A percentile compares a stretch with the other conserved stretches of the same genome.
Conservation (phyloP, 2,113 vertebrate genomes). For the Pseudopipra pipra region DNA sequence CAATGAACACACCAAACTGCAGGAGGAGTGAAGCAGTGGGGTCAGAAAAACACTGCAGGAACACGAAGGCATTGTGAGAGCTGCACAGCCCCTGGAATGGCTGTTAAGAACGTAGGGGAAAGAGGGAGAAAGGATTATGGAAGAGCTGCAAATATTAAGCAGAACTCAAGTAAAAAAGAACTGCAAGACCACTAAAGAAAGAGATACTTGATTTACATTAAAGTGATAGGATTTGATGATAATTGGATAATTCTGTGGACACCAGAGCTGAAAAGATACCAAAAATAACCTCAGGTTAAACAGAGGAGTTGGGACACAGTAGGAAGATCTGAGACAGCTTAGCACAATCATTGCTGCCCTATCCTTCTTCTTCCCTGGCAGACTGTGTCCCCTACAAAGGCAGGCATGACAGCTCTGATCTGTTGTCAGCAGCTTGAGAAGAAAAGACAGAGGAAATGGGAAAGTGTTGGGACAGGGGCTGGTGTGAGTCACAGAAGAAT, state of each 20-base stretch:
- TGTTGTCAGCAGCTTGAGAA: neutral
- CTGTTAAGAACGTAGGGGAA: neutral
- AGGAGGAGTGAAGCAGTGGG: neutral
- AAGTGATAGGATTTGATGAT: neutral
- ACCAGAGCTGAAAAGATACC: neutral
- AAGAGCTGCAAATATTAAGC: neutral
- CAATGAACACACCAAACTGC: fast-evolving
- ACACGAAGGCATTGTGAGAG: neutral
- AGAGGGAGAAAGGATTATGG: neutral
- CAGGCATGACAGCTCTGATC: neutral
- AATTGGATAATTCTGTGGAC: neutral
- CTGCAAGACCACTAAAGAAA: neutral
- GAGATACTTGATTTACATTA: neutral
- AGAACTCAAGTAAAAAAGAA: neutral
- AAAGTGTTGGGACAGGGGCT: neutral
- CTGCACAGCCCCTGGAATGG: neutral
- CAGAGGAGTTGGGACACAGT: neutral
- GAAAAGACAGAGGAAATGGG: neutral
- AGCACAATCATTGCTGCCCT: neutral
- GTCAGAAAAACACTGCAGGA: neutral
- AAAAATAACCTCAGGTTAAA: neutral
- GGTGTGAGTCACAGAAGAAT: neutral
- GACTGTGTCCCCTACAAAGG: neutral
- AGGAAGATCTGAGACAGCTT: neutral
- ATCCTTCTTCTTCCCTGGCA: neutral